Evolutionary conservation across 2,113 vertebrate genomes (phyloP).

Genomic region (Ceyx margarethae): DNA sequence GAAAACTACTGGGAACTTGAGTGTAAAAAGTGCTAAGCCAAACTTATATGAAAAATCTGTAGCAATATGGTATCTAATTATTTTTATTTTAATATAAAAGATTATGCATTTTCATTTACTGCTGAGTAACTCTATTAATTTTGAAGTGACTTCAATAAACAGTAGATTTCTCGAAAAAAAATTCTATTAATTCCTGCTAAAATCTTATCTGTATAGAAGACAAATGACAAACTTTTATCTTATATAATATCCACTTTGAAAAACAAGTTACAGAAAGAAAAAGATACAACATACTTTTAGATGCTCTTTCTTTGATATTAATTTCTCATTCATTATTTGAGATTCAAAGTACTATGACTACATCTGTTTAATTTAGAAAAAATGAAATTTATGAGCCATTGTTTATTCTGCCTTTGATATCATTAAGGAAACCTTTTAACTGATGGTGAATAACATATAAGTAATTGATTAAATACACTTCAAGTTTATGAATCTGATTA

Average conservation of each 20-base stretch:
- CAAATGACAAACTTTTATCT: background rate
- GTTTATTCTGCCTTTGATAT: constrained; percentile 55
- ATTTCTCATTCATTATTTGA: background rate
- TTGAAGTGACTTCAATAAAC: background rate
- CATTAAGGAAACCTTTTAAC: constrained; percentile 46
- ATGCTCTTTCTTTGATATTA: background rate
- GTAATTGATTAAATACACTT: constrained; percentile 66
- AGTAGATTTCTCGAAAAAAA: background rate
- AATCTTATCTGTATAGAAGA: background rate
- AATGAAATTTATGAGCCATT: background rate
- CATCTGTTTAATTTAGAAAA: constrained; percentile 25
- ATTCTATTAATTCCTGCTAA: background rate
- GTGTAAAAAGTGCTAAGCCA: background rate
- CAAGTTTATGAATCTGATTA: constrained; percentile 68
- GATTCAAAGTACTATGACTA: background rate
- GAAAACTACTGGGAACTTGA: background rate
- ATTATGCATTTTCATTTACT: background rate
- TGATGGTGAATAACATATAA: constrained; percentile 40
- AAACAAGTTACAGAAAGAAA: background rate
- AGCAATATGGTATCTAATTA: background rate
- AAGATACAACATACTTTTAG: background rate
- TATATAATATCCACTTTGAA: background rate
- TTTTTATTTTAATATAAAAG: background rate
- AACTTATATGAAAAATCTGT: background rate
- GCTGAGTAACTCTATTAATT: background rate